Evolutionary conservation across 2,888 invertebrate species (phyloP), one percentile per base, ranked within the genome.

Genomic region (Leptarthrus brevirostris): DNA sequence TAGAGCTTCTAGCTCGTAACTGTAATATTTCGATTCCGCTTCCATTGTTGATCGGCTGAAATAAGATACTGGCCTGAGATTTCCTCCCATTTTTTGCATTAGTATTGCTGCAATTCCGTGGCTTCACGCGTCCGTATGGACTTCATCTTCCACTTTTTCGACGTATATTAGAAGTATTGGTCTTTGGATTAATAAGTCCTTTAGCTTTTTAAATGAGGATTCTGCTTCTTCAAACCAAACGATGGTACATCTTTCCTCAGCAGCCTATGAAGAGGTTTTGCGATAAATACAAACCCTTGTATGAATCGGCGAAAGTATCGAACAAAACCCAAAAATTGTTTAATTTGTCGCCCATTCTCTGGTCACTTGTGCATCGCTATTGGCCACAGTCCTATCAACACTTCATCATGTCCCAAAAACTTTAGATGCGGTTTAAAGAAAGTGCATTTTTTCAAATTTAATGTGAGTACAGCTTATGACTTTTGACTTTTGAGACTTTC

Each of bases 231-330:
- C 30, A 6, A n/a, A 1, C 54, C 54, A 54, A 3, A n/a, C 14
- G n/a, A 47, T 49, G 2, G 22, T 2, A 30, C 26, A 16, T 24
- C 49, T 24, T 58, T 58, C 16, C 58, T 1, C 8, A 16, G 26
- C n/a, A 58, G 16, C 30, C 12, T 12, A 30, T 58, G 16, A 0
- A 58, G 5, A 3, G 58, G 58, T 3, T 6, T 3, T 16, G 34
- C 58, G n/a, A 58, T 58, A 12, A 14, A 16, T 2, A 34, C 30
- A 16, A 16, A 58, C 3, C 30, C 30, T 18, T 58, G 4, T 8
- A 58, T 0, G 16, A 58, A 34, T 30, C 58, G 58, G 22, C 58
- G 58, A 36, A 58, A 58, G 34, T 58, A 58, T 3, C 58, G 34
- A 10, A 14, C 14, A 2, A 58, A 10, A 0, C 34, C 30, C 4